A percentile compares a stretch with the other conserved stretches of the same genome.
Evolutionary conservation across 2,888 invertebrate genomes (phyloP).

Genomic region (Crepidodera aurea): DNA sequence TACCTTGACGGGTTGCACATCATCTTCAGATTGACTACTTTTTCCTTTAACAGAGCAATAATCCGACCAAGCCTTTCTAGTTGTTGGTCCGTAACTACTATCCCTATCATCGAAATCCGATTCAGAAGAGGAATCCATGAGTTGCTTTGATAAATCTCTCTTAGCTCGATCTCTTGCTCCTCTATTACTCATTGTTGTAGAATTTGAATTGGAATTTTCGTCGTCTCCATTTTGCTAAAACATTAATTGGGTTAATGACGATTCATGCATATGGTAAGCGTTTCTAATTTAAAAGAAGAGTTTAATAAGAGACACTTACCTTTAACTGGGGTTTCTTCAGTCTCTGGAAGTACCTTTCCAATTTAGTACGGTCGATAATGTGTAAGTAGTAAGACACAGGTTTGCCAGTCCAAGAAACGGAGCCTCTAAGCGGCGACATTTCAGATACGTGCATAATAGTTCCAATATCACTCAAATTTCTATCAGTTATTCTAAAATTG

Average conservation of each 20-base stretch:
- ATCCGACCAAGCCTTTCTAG: constrained; percentile 79
- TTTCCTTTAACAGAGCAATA: constrained; percentile 71
- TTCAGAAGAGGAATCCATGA: constrained; percentile 61
- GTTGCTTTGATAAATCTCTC: constrained; percentile 64
- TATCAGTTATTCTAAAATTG: constrained; percentile 96
- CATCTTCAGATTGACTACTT: constrained; percentile 70
- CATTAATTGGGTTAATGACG: not conserved
- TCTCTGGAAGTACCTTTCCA: constrained; percentile 95
- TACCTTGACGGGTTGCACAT: constrained; percentile 59
- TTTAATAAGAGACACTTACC: constrained; percentile 58
- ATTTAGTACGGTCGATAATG: constrained; percentile 95
- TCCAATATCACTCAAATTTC: constrained; percentile 97
- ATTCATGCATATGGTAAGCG: too few species aligned
- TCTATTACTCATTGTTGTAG: constrained; percentile 47
- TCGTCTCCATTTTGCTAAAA: constrained; percentile 51
- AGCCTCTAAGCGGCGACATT: constrained; percentile 92
- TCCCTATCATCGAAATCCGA: constrained; percentile 59
- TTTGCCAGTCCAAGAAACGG: constrained; percentile 99
- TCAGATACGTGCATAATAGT: constrained; percentile 99
- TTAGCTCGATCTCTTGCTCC: constrained; percentile 62
- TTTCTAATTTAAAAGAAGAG: too few species aligned
- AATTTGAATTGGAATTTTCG: constrained; percentile 42
- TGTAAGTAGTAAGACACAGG: constrained; percentile 99
- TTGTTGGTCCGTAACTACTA: constrained; percentile 71
- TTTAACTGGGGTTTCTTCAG: constrained; percentile 88